These are phyloP conservation scores for Sturnira hondurensis DNA, from an alignment of 2,113 vertebrate genomes.

Conservation along the genomic window DNA sequence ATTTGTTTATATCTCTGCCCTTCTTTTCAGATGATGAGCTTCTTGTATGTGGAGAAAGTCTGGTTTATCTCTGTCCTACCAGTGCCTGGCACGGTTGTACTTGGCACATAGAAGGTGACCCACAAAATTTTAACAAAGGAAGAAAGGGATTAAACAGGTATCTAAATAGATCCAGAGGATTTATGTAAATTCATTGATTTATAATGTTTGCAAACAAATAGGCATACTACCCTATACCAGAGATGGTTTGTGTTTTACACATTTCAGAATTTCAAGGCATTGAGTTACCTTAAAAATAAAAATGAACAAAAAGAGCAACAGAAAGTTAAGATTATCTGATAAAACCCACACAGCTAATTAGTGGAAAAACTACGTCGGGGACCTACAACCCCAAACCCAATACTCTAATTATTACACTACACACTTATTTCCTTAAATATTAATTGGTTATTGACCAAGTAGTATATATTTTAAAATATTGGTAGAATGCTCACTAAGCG, in stretches of 20 bases:
- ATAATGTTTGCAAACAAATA: neutral
- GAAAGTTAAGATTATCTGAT: neutral
- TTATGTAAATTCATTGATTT: neutral
- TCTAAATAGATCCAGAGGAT: neutral
- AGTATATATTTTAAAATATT: neutral
- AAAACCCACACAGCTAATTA: neutral
- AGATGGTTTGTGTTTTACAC: neutral
- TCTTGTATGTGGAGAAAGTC: neutral
- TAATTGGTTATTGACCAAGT: neutral
- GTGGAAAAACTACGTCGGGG: neutral
- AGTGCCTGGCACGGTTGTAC: neutral
- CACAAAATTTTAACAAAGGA: neutral
- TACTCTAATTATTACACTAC: neutral
- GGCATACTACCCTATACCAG: neutral
- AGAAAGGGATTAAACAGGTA: neutral
- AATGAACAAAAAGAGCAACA: neutral
- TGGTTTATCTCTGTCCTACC: neutral
- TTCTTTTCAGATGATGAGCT: neutral
- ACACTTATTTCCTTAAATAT: neutral
- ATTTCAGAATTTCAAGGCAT: neutral
- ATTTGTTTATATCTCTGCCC: neutral
- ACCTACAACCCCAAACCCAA: neutral
- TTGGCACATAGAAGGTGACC: neutral
- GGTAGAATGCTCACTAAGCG: neutral
- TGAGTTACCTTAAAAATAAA: neutral